Percentiles rank a stretch among this genome's conserved stretches.
These are phyloP conservation scores for Morus bassanus DNA, from an alignment of 2,797 vertebrate genomes.

Conservation along the genomic window DNA sequence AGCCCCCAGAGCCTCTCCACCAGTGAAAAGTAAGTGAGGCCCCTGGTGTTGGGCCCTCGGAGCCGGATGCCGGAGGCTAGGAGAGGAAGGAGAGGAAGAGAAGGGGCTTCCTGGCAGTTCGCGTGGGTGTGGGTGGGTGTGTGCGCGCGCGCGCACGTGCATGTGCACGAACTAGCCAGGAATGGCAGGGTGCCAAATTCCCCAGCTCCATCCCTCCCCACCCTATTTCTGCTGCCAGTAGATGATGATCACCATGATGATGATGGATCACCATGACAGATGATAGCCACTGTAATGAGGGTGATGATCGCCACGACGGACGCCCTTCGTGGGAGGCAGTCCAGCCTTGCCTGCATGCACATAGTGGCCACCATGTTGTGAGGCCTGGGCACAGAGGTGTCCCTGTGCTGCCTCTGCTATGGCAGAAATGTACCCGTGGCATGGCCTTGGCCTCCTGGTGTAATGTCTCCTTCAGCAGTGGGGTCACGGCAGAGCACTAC, in stretches of 20 bases:
- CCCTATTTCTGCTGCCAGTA: neutral
- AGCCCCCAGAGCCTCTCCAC: neutral
- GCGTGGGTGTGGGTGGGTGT: too few species aligned
- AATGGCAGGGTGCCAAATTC: neutral
- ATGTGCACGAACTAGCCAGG: neutral
- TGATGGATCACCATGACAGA: neutral
- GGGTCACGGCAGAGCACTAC: neutral
- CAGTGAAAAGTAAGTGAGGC: neutral
- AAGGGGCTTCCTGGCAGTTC: neutral
- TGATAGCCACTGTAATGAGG: neutral
- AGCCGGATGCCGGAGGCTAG: rapidly evolving
- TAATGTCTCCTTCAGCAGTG: neutral
- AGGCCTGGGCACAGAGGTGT: neutral
- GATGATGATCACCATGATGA: neutral
- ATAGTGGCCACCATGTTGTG: neutral
- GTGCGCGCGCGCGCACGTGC: too few species aligned
- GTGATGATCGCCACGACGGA: neutral
- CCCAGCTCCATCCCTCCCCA: neutral
- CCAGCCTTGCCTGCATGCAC: neutral
- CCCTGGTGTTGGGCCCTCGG: neutral
- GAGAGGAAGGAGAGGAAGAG: neutral
- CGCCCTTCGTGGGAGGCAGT: neutral
- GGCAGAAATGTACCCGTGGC: neutral
- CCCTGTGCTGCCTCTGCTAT: neutral
- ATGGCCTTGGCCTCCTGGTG: neutral